Base-by-base conservation (phyloP, 2,888 invertebrate genomes). In the Dynastes maya region DNA sequence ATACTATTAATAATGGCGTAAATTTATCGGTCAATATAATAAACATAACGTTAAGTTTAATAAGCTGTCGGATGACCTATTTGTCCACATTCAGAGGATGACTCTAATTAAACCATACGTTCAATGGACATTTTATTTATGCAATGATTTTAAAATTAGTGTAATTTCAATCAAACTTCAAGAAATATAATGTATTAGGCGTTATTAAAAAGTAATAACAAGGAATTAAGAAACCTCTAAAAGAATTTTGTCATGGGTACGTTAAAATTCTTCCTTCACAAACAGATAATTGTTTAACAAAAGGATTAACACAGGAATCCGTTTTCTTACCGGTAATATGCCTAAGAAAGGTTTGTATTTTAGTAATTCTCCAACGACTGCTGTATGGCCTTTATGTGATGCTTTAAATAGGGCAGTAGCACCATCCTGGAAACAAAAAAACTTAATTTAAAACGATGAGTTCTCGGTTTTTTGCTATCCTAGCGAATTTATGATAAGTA, bases 381-480 rank as follows among this genome's bases (percentile, higher is more conserved):
- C 95, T 2, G 94, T 91, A 88, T 97, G 97, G 0, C 98, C 98
- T 90, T 98, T 98, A 89, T 98, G 98, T 51, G 97, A 94, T 51
- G 98, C 97, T 89, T 98, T 98, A 89, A 98, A 98, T 80, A 98
- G 90, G 1, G 98, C 95, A 0, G 97, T 98, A 53, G 97, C 97
- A 63, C 98, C 98, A 89, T 98, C 96, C 96, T 96, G 88, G 58
- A 88, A 89, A 81, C 80, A 82, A 82, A 80, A 37, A 2, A 37
- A 40, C 8, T 45, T 0, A 45, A 22, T 22, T 11, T 65, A 40
- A 64, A 29, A 45, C 37, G 68, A 6, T 37, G 32, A 37, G 32
- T 37, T 37, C 32, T 37, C 5, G 32, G 32, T 37, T 37, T 22
- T 4, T 37, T 5, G 32, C 4, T 37, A 37, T 5, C 5, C 5